phyloP scores from a whole-genome alignment of 1,140 invertebrate genomes.

The Ceratina calcarata region DNA sequence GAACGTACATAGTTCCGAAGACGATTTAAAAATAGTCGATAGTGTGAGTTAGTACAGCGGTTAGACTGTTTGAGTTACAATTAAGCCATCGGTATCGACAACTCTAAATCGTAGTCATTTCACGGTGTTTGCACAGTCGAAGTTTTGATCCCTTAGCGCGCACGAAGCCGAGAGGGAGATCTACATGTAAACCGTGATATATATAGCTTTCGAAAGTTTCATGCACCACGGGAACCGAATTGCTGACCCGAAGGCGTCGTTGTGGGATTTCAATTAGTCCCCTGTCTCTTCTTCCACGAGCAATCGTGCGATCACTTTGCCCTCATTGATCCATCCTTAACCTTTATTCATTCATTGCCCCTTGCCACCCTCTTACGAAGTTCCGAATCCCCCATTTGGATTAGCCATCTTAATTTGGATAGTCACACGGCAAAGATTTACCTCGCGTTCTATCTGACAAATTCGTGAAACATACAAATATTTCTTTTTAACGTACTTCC shows the following conservation, averaged over 20 bases:
- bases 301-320: conserved; percentile 63
- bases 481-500: no score
- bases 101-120: conserved; percentile 54
- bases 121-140: conserved; percentile 50
- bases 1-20: neutral
- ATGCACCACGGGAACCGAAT: conserved; percentile 59
- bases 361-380: conserved; percentile 62
- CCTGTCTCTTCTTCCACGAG: conserved; percentile 61
- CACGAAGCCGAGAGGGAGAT: conserved; percentile 36
- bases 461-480: no score
- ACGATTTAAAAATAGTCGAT: neutral
- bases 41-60: neutral
- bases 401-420: conserved; percentile 53
- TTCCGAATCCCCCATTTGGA: conserved; percentile 49
- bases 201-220: conserved; percentile 61
- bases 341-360: conserved; percentile 62
- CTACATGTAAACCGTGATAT: conserved; percentile 41
- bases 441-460: no score
- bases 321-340: conserved; percentile 67
- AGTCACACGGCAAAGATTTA: neutral
- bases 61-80: conserved; percentile 8
- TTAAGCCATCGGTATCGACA: conserved; percentile 53
- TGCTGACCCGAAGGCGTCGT: conserved; percentile 72
- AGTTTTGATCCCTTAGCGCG: conserved; percentile 54
- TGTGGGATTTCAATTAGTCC: conserved; percentile 74